Evolutionary conservation across 1,140 invertebrate species (phyloP).

Genomic region (Dryas iulia): DNA sequence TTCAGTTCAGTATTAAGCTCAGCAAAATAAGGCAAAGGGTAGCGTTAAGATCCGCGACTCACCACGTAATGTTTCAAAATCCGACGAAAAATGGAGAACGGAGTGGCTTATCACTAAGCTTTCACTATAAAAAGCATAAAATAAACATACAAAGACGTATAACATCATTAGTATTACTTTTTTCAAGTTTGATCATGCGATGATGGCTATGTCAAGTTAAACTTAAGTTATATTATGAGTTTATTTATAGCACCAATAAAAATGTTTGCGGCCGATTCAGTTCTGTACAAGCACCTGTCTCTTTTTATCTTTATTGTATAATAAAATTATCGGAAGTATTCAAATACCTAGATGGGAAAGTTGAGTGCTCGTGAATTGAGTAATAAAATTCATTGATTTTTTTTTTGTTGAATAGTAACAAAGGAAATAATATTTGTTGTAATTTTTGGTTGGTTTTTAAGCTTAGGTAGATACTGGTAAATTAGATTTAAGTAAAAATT

Average conservation of each 20-base stretch:
- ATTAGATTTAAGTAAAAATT: too few species aligned
- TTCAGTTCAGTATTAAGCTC: too few species aligned
- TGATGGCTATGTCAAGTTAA: constrained; percentile 38
- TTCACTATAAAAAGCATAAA: neutral
- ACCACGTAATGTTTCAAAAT: too few species aligned
- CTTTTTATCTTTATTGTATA: constrained; percentile 47
- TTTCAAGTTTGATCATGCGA: constrained; percentile 63
- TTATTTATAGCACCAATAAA: constrained; percentile 65
- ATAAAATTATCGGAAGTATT: constrained; percentile 43
- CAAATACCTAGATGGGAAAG: constrained; percentile 37
- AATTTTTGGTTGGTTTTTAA: too few species aligned
- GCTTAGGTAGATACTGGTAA: too few species aligned
- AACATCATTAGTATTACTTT: constrained; percentile 35
- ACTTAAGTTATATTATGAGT: constrained; percentile 42
- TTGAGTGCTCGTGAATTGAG: neutral
- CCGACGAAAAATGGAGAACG: too few species aligned
- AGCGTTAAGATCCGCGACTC: too few species aligned
- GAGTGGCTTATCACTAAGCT: too few species aligned
- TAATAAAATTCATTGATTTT: neutral
- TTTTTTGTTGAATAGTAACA: neutral
- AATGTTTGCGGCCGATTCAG: constrained; percentile 63
- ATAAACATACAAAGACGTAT: neutral
- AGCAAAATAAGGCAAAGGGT: too few species aligned
- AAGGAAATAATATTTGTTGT: neutral
- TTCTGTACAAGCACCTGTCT: constrained; percentile 58